A percentile compares a stretch with the other conserved stretches of the same genome.
These are phyloP conservation scores for Enteromius radiatus DNA, from an alignment of 2,797 vertebrate species.

Conservation along the genomic window DNA sequence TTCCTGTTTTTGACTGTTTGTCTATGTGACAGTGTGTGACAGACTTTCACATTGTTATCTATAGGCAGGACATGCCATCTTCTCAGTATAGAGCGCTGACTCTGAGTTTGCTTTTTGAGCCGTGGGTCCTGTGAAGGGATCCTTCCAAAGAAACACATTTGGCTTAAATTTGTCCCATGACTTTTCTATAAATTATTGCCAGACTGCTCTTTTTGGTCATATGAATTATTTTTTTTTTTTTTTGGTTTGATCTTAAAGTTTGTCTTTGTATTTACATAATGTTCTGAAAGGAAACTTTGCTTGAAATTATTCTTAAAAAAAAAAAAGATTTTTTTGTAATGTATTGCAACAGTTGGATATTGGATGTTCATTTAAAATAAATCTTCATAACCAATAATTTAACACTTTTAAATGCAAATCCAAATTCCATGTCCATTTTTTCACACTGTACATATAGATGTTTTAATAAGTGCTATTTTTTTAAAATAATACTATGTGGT, in stretches of 20 bases:
- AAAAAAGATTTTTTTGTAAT: background rate
- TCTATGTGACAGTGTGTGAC: slow-evolving; percentile 35
- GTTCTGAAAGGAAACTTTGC: background rate
- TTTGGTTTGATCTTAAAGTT: background rate
- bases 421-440: background rate
- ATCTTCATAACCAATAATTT: background rate
- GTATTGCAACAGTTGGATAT: background rate
- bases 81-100: slow-evolving; percentile 3
- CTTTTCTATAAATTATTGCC: background rate
- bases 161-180: background rate
- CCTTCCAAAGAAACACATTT: background rate
- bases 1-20: slow-evolving; percentile 56
- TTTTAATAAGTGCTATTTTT: background rate
- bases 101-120: slow-evolving; percentile 5
- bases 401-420: background rate
- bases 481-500: background rate
- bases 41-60: slow-evolving; percentile 43
- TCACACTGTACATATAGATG: background rate
- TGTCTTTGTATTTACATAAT: too few relatives aligned
- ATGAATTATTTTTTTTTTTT: background rate
- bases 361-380: background rate
- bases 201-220: background rate
- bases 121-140: background rate
- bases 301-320: background rate
- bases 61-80: slow-evolving; percentile 38